Evolutionary conservation across 2,888 invertebrate species (phyloP), one percentile per base, ranked within the genome.

Genomic region (Campaea margaritaria): DNA sequence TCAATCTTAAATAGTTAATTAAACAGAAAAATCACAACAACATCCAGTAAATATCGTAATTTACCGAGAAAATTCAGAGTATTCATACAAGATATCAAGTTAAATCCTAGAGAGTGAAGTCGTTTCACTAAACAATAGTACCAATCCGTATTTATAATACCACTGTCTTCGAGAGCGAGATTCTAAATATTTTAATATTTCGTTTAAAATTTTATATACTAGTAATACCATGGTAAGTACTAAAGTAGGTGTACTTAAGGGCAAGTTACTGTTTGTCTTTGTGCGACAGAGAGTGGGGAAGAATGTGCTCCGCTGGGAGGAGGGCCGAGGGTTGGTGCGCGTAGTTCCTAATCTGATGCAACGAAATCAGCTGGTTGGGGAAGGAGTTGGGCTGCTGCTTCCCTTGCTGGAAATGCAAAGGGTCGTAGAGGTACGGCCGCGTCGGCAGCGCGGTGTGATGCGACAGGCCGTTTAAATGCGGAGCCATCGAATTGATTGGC

Each of bases 271-370:
- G 92, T 79, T 93, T 93, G 76, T 93, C 93, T 81, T 93, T 93
- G 82, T 93, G 92, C 65, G 92, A 84, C 67, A 93, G 81, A 65
- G 93, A 85, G 74, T 93, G 93, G 57, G 93, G 93, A 67, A 95
- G 89, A 73, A 95, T 91, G 86, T 95, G 95, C 75, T 95, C 95
- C 58, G 95, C 94, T 64, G 95, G 93, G 93, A 96, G 94, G 47
- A 96, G 89, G 58, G 95, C 93, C 68, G 96, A 95, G 63, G 98
- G 98, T 83, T 98, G 98, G 85, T 97, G 97, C 66, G 97, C 97
- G 89, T 98, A 99, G 89, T 98, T 98, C 87, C 98, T 95, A 81
- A 99, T 99, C 93, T 99, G 98, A 90, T 99, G 98, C 72, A 99
- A 94, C 73, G 98, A 97, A 88, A 98, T 98, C 90, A 98, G 93